phyloP scores from a whole-genome alignment of 1,140 invertebrate genomes.

The Medauroidea extradentata region DNA sequence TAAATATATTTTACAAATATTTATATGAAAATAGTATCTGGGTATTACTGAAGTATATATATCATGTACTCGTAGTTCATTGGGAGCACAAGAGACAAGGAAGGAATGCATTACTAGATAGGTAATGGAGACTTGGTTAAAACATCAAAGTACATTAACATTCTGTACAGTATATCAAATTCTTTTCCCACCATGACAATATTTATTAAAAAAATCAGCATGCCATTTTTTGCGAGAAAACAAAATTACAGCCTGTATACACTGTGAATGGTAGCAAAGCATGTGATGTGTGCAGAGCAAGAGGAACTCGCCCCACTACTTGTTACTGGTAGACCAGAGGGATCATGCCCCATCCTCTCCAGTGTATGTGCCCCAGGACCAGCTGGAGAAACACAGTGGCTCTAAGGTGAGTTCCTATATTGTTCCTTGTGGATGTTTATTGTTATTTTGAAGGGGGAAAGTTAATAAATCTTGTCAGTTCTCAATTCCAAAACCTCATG shows the following conservation, averaged over 20 bases:
- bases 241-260: too few relatives aligned
- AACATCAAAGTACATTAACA: not conserved
- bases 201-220: too few relatives aligned
- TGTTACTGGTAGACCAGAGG: constrained; percentile 5
- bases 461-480: too few relatives aligned
- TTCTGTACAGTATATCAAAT: not conserved
- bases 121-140: not conserved
- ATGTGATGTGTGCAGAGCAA: too few relatives aligned
- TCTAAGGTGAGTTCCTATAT: too few relatives aligned
- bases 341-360: not conserved
- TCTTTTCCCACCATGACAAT: not conserved
- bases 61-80: not conserved
- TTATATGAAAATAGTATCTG: too few relatives aligned
- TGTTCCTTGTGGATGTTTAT: too few relatives aligned
- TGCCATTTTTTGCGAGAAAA: too few relatives aligned
- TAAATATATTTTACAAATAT: too few relatives aligned
- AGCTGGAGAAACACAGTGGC: not conserved
- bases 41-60: not conserved
- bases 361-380: constrained; percentile 7
- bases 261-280: too few relatives aligned
- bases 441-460: too few relatives aligned
- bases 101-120: not conserved
- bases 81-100: not conserved
- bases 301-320: constrained; percentile 9
- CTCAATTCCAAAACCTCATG: too few relatives aligned